Evolutionary conservation across 2,888 invertebrate species (phyloP), one percentile per base, ranked within the genome.

Genomic region (Mellilla xanthometata): DNA sequence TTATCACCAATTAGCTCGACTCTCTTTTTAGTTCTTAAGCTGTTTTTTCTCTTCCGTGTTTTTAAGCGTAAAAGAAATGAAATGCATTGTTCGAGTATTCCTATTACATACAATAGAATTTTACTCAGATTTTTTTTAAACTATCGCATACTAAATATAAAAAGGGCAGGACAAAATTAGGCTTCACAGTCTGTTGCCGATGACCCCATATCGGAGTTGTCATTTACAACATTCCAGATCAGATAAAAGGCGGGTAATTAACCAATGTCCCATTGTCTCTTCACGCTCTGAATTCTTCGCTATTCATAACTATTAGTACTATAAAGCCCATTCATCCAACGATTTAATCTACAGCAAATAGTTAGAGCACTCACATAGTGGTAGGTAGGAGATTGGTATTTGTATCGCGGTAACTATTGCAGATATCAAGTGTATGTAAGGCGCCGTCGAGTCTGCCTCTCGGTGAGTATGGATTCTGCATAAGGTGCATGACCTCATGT

Each of bases 251-350:
- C 19, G 26, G 41, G 28, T 36, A 72, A 75, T 68, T 73, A 67
- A 65, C 68, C 48, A 42, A 50, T 66, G 72, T 67, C 68, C 69
- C 56, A 77, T 78, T 83, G 78, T 77, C 69, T 71, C 64, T 76
- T 82, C 79, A 79, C 82, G 84, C 81, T 86, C 84, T 76, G 67
- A 79, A 81, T 83, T 81, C 66, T 65, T 58, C 58, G 39, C 54
- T 70, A 72, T 75, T 76, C 71, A 74, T 62, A 62, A 65, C 63
- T 39, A 11, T 61, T 58, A 62, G 54, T 51, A 50, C 54, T 65
- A 67, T 71, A 68, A 69, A 69, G 68, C 65, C 73, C 80, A 78
- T 79, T 81, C 74, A 74, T 66, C 42, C 39, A 48, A 47, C 40
- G 63, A 67, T 71, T 75, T 76, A 71, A 76, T 70, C 67, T 62